Conservation (phyloP, 2,797 vertebrate species). For the Sparidentex hasta region DNA sequence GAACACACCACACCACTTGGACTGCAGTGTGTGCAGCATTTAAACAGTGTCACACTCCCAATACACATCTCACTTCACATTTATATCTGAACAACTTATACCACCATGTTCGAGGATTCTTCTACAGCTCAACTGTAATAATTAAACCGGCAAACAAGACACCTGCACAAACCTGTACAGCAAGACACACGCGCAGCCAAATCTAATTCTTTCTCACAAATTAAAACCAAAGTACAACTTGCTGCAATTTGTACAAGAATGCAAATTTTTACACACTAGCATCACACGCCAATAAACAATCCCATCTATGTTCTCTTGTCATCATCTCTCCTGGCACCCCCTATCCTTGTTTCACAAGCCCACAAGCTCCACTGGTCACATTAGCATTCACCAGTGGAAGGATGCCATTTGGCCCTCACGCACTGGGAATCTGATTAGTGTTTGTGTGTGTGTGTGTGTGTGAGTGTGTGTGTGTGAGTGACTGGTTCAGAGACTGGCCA, state of each 20-base stretch:
- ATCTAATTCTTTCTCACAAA: constrained; percentile 29
- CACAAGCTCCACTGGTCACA: constrained; percentile 79
- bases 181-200: constrained; percentile 26
- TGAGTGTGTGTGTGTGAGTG: constrained; percentile 59
- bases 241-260: constrained; percentile 60
- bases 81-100: not conserved
- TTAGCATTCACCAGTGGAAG: constrained; percentile 82
- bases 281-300: constrained; percentile 70
- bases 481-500: constrained; percentile 73
- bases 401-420: constrained; percentile 80
- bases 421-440: constrained; percentile 80
- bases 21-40: not conserved
- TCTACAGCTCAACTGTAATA: constrained; percentile 9
- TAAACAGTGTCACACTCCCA: not conserved
- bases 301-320: constrained; percentile 76
- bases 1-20: not conserved
- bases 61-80: not conserved
- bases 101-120: not conserved
- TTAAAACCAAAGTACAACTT: constrained; percentile 59
- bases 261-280: constrained; percentile 56
- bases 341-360: constrained; percentile 76
- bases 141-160: constrained; percentile 28
- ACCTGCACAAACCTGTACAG: constrained; percentile 23
- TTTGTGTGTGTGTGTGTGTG: constrained; percentile 51
- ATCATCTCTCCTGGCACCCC: constrained; percentile 75